These are phyloP conservation scores for Nymphalis urticae DNA, from an alignment of 2,888 invertebrate species.

Conservation along the genomic window DNA sequence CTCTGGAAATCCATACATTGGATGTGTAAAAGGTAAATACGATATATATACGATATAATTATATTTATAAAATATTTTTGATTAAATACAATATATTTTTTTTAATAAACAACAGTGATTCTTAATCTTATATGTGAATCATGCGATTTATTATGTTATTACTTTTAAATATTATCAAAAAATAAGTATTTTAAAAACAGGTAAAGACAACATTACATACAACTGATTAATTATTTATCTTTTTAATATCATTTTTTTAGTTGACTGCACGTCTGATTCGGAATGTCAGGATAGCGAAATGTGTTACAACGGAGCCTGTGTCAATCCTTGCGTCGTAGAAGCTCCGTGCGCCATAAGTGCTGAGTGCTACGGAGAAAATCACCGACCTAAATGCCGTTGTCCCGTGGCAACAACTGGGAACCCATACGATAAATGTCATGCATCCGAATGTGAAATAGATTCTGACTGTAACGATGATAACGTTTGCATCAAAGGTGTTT, in stretches of 20 bases:
- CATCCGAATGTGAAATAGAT: constrained; percentile 89
- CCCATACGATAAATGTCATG: constrained; percentile 88
- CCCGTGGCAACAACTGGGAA: constrained; percentile 89
- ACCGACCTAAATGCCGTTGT: constrained; percentile 90
- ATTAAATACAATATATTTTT: no score
- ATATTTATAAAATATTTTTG: no score
- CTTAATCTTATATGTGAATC: no score
- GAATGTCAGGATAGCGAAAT: constrained; percentile 91
- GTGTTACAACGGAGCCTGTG: constrained; percentile 91
- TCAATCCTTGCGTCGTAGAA: constrained; percentile 89
- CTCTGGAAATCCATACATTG: constrained; percentile 86
- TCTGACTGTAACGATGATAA: constrained; percentile 89
- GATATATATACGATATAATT: no score
- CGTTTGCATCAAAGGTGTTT: constrained; percentile 87
- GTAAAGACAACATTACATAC: no score
- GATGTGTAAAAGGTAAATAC: constrained; percentile 36
- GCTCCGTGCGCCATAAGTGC: constrained; percentile 93
- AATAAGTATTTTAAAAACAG: no score
- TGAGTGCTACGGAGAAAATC: constrained; percentile 90
- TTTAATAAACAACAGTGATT: no score
- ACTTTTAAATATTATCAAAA: no score
- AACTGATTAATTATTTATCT: not conserved
- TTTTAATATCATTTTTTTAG: constrained; percentile 59
- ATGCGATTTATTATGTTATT: no score
- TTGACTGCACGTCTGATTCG: constrained; percentile 90